Percentiles rank a stretch among this genome's conserved stretches.
phyloP scores from a whole-genome alignment of 2,113 vertebrate genomes.

The Pelvicachromis taeniatus region DNA sequence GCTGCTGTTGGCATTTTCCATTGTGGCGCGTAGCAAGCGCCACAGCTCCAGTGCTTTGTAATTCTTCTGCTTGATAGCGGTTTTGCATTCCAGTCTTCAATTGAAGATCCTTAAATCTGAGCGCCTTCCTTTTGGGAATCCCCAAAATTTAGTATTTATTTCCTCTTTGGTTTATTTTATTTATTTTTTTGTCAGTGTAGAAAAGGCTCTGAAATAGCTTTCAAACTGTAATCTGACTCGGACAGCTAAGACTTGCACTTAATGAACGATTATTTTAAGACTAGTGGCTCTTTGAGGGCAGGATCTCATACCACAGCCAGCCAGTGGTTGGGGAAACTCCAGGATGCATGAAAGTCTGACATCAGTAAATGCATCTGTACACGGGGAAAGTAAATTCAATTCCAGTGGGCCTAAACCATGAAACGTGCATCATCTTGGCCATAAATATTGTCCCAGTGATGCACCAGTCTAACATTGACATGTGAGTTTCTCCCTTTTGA shows the following conservation, averaged over 20 bases:
- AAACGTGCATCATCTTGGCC: background rate
- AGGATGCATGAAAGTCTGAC: background rate
- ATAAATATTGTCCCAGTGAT: background rate
- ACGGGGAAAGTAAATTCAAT: background rate
- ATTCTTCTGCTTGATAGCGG: background rate
- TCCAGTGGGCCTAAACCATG: background rate
- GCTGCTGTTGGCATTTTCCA: constrained; percentile 12
- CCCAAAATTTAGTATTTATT: background rate
- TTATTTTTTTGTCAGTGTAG: background rate
- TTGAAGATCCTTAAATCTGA: background rate
- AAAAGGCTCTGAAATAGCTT: background rate
- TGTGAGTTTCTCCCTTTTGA: background rate
- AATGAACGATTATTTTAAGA: constrained; percentile 13
- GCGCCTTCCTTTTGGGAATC: background rate
- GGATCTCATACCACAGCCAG: constrained; percentile 9
- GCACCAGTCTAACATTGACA: background rate
- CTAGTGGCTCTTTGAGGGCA: background rate
- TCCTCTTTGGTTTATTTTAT: background rate
- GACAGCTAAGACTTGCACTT: background rate
- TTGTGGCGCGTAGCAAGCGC: background rate
- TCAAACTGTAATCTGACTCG: background rate
- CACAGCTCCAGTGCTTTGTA: background rate
- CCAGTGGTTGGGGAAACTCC: constrained; percentile 1
- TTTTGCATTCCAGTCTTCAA: background rate
- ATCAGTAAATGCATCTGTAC: background rate